A percentile compares a stretch with the other conserved stretches of the same genome.
These are phyloP conservation scores for Ceratotherium simum DNA, from an alignment of 2,113 vertebrate species.

Conservation along the genomic window DNA sequence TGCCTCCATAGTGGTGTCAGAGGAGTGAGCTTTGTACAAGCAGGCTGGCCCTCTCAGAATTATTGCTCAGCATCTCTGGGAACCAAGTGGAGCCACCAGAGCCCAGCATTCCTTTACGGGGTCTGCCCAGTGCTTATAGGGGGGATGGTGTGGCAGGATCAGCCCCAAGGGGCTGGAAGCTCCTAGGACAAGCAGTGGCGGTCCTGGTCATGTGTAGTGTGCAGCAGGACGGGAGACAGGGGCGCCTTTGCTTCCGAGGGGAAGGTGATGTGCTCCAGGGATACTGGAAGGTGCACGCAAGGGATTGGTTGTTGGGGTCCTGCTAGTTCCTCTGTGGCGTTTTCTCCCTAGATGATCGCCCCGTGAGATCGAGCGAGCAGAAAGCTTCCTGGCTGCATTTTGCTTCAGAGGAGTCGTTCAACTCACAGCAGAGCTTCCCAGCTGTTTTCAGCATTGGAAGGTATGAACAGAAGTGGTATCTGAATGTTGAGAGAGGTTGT, in stretches of 20 bases:
- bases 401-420: slow-evolving; percentile 76
- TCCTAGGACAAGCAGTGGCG: neutral
- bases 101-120: neutral
- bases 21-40: neutral
- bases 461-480: neutral
- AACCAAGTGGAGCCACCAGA: neutral
- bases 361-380: slow-evolving; percentile 88
- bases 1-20: neutral
- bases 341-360: slow-evolving; percentile 84
- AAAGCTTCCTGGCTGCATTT: slow-evolving; percentile 88
- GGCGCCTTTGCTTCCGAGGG: fast-evolving
- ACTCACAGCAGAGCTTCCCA: slow-evolving; percentile 55
- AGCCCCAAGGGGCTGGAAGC: neutral
- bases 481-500: neutral
- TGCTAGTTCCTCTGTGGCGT: neutral
- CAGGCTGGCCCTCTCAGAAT: neutral
- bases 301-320: neutral
- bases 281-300: fast-evolving
- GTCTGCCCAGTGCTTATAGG: too few relatives aligned
- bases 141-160: neutral
- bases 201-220: neutral
- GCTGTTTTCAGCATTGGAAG: slow-evolving; percentile 48
- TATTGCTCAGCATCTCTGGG: neutral
- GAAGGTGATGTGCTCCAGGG: neutral
- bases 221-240: neutral